Conservation (phyloP, 2,113 vertebrate species). For the Cochlearius cochlearius region DNA sequence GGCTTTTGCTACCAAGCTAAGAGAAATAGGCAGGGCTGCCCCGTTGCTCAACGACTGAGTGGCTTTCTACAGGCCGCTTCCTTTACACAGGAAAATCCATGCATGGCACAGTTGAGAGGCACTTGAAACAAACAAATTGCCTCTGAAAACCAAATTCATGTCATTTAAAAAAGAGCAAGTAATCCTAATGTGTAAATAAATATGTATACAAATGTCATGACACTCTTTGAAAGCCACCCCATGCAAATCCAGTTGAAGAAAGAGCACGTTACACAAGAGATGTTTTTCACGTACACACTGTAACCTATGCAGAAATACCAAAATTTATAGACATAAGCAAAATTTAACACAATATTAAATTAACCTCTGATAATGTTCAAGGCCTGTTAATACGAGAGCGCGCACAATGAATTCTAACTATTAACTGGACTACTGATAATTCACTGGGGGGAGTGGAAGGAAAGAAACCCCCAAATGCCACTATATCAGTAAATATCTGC, state of each 20-base stretch:
- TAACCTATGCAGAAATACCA: not conserved
- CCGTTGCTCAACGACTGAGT: not conserved
- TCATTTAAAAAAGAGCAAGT: not conserved
- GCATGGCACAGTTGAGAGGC: accelerated
- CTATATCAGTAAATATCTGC: not conserved
- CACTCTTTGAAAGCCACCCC: not conserved
- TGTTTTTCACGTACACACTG: not conserved
- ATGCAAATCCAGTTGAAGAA: not conserved
- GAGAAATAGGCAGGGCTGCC: not conserved
- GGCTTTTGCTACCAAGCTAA: not conserved
- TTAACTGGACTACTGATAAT: not conserved
- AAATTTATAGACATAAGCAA: not conserved
- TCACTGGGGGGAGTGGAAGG: accelerated
- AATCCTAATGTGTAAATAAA: not conserved
- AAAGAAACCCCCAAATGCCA: not conserved
- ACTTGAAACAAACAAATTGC: not conserved
- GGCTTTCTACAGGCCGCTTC: not conserved
- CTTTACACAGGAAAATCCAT: not conserved
- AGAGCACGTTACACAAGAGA: not conserved
- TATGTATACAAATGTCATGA: not conserved
- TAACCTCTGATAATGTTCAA: not conserved
- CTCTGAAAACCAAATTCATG: not conserved
- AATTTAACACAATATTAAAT: not conserved
- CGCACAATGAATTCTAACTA: not conserved
- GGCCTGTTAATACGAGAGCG: not conserved